phyloP scores from a whole-genome alignment of 1,140 invertebrate species.

The Neomicropteryx cornuta region DNA sequence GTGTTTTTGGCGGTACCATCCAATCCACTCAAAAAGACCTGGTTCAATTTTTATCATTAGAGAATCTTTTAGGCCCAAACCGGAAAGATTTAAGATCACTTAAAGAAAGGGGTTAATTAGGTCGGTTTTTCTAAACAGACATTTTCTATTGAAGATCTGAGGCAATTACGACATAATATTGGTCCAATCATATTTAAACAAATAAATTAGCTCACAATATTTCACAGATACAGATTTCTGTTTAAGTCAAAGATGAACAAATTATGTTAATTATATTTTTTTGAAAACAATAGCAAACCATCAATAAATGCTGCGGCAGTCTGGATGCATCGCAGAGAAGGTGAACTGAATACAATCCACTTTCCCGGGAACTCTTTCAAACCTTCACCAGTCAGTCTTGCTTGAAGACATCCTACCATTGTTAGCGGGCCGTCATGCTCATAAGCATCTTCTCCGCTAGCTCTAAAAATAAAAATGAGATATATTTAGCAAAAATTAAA shows the following conservation, averaged over 20 bases:
- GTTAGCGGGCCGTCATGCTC: constrained; percentile 77
- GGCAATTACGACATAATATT: too few species aligned
- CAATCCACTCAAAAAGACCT: constrained; percentile 83
- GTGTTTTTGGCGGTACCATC: constrained; percentile 81
- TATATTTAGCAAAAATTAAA: too few species aligned
- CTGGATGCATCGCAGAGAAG: constrained; percentile 83
- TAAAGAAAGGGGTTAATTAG: too few species aligned
- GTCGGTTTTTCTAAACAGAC: too few species aligned
- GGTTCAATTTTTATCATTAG: constrained; percentile 71
- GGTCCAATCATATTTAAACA: too few species aligned
- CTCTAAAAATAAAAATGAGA: constrained; percentile 15
- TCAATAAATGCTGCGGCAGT: constrained; percentile 63
- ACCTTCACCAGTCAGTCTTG: constrained; percentile 64
- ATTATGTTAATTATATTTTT: constrained; percentile 11
- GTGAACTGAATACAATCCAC: constrained; percentile 55
- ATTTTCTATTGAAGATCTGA: too few species aligned
- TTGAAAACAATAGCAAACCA: constrained; percentile 31
- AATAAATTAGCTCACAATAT: too few species aligned
- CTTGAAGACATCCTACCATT: constrained; percentile 64
- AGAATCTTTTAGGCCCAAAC: constrained; percentile 30
- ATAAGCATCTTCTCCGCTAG: constrained; percentile 27
- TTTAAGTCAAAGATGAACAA: constrained; percentile 23
- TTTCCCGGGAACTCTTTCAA: constrained; percentile 29
- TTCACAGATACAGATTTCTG: too few species aligned
- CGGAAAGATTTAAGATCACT: constrained; percentile 22